Evolutionary conservation across 2,797 vertebrate genomes (phyloP), one percentile per base, ranked within the genome.

Genomic region (Etheostoma perlongum): DNA sequence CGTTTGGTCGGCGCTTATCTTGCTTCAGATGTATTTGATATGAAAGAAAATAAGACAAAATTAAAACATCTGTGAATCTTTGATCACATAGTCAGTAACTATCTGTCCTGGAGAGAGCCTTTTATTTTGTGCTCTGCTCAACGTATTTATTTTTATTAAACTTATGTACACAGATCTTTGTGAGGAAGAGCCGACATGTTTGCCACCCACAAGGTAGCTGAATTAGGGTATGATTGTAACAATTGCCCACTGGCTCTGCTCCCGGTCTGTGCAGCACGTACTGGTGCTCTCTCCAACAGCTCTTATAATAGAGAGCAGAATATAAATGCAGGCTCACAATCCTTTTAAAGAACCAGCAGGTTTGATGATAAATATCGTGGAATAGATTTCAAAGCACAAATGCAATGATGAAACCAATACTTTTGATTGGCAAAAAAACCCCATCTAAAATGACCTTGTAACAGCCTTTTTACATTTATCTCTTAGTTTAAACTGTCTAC

Each of bases 221-320:
- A 88, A 82, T 72, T 72, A 74, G 77, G 78, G 77, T 73, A 72
- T 74, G 81, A 88, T 87, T 88, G 88, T 82, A 90, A 91, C 82
- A 87, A 42, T 75, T 76, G 73, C 73, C 65, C 58, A 63, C 76
- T 90, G 90, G 81, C 88, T 78, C 55, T 36, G 48, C 67, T 84
- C 87, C 89, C 83, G 51, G 84, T 81, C 69, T 72, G 51, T 53
- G 74, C 78, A 83, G 72, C 79, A 76, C 82, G 58, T 72, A 74
- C 44, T 62, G 84, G 47, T 62, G 49, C 67, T 72, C 54, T 51
- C 42, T 58, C 49, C 67, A 83, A 14, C 62, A 19, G 19, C 65
- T 67, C 75, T 85, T 87, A 82, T 85, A 87, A 91, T 83, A 91
- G 48, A 76, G 74, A 11, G 33, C 72, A 58, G 69, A 72, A 67